Base-by-base conservation (phyloP, 1,140 invertebrate genomes). In the Drosophila nasuta region DNA sequence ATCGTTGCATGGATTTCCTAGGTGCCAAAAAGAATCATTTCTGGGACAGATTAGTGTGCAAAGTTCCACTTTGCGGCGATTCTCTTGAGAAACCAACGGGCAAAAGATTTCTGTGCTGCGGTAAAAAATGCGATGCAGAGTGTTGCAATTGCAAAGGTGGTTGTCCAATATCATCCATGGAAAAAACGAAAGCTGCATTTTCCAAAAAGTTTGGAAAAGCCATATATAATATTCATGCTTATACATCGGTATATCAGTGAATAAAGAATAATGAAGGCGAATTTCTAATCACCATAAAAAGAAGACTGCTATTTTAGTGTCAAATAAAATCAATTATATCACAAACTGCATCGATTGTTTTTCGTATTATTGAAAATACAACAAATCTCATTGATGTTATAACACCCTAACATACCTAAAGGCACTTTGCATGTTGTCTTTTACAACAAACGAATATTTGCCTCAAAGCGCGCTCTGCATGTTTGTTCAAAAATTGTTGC, bases 391-490 rank as follows among this genome's bases (percentile, higher is more conserved):
- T 3, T 54, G 11, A 54, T 7, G 15, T 15, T n/a, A 6, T 35
- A 13, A 33, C 28, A 13, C 2, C 2, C 28, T 30, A 13, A 28
- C 41, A 30, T 30, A 30, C 1, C 67, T 48, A 52, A 64, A 48
- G 54, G 74, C 67, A 67, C 68, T 73, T 82, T 88, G 81, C 71
- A 75, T 85, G 82, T 83, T 77, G 73, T 68, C 20, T 54, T 54
- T 25, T 25, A 25, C 20, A 25, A 25, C 41, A 62, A 13, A 25
- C 66, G 63, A 41, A 35, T 68, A 79, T 79, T 82, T 88, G 82
- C 66, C 75, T 76, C 52, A 76, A 62, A 88, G 83, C 79, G 62
- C 64, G 13, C 51, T 17, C n/a, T 35, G 76, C 76, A 76, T 81
- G 83, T 81, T 82, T 82, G 78, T 68, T 75, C 54, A 74, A 58